Evolutionary conservation across 1,140 invertebrate species (phyloP).

Genomic region (Pachypsylla venusta): DNA sequence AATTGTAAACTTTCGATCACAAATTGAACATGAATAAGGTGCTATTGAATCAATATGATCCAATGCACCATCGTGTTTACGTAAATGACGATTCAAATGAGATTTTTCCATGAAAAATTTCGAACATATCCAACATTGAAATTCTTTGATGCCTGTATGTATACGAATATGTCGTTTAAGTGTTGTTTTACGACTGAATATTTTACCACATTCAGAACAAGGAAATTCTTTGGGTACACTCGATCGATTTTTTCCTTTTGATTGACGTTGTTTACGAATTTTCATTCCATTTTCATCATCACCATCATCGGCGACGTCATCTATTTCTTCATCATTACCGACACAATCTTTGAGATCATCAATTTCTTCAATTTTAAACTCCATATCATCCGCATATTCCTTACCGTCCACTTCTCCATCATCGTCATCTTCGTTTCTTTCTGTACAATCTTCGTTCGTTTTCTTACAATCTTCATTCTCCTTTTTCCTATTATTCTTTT

Average conservation of each 20-base stretch:
- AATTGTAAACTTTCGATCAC: slow-evolving; percentile 58
- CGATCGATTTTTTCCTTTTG: neutral
- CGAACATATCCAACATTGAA: slow-evolving; percentile 21
- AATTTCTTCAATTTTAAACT: no score
- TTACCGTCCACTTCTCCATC: neutral
- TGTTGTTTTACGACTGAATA: slow-evolving; percentile 19
- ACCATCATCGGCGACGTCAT: neutral
- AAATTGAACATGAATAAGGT: slow-evolving; percentile 56
- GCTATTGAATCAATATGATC: slow-evolving; percentile 31
- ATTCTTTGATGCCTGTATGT: slow-evolving; percentile 23
- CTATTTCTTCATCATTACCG: neutral
- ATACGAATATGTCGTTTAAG: slow-evolving; percentile 23
- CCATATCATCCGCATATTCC: neutral
- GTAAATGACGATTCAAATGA: slow-evolving; percentile 26
- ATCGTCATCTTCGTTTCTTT: neutral
- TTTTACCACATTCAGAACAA: slow-evolving; percentile 22
- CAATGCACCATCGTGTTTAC: slow-evolving; percentile 22
- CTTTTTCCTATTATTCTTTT: neutral
- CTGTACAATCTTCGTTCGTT: no score
- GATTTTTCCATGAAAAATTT: slow-evolving; percentile 27
- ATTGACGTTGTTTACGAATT: neutral
- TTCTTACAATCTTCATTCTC: no score
- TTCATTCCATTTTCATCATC: neutral
- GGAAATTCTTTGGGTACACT: slow-evolving; percentile 20
- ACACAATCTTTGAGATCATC: no score